Evolutionary conservation across 2,113 vertebrate species (phyloP).

Genomic region (Triplophysa siluroides): DNA sequence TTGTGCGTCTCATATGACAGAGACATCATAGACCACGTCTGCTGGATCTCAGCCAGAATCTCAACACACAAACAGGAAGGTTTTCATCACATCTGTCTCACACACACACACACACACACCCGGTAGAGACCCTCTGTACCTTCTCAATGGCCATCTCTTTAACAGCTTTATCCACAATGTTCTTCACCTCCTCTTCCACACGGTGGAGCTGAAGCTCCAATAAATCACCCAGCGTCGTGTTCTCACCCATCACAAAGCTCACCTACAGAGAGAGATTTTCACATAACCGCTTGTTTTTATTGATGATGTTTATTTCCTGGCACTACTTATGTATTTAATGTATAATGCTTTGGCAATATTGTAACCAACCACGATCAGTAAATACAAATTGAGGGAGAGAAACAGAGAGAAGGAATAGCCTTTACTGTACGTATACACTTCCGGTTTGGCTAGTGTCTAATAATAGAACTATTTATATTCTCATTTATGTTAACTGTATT

Average conservation of each 20-base stretch:
- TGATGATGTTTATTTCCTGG: too few species aligned
- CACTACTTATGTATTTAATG: too few species aligned
- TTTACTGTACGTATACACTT: too few species aligned
- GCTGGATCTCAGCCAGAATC: constrained; percentile 73
- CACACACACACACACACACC: background rate
- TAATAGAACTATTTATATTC: too few species aligned
- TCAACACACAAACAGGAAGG: constrained; percentile 41
- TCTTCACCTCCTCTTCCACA: constrained; percentile 79
- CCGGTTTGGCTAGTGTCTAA: too few species aligned
- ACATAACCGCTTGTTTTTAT: too few species aligned
- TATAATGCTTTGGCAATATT: too few species aligned
- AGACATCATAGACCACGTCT: constrained; percentile 72
- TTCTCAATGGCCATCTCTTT: constrained; percentile 80
- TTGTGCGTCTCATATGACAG: constrained; percentile 70
- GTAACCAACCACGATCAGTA: too few species aligned
- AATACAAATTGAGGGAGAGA: too few species aligned
- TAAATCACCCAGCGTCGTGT: constrained; percentile 80
- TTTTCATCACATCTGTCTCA: background rate
- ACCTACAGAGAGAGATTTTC: constrained; percentile 65
- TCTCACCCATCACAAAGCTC: constrained; percentile 75
- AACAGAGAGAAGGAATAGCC: too few species aligned
- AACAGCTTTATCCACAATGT: constrained; percentile 77
- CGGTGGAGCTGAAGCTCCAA: constrained; percentile 78
- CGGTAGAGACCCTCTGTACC: constrained; percentile 43
- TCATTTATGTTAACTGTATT: too few species aligned